Percentiles rank a stretch among this genome's conserved stretches.
These are phyloP conservation scores for Spheniscus mendiculus DNA, from an alignment of 2,113 vertebrate species.

Conservation along the genomic window DNA sequence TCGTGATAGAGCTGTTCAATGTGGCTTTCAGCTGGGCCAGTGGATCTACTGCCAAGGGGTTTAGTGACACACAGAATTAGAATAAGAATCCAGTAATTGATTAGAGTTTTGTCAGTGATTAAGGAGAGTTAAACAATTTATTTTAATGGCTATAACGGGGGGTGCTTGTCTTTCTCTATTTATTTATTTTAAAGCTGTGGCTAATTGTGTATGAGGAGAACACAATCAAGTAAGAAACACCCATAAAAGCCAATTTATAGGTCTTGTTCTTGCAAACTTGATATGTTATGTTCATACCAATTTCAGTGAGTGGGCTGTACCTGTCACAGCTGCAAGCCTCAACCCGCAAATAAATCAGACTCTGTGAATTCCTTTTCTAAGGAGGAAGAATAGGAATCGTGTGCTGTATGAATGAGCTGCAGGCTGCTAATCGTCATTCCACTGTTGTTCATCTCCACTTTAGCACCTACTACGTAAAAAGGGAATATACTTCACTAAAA, in stretches of 20 bases:
- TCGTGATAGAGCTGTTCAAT: neutral
- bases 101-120: neutral
- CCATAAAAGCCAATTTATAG: neutral
- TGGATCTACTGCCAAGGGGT: neutral
- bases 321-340: neutral
- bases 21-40: neutral
- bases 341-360: neutral
- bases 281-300: fast-evolving
- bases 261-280: neutral
- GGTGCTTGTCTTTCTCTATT: neutral
- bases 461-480: neutral
- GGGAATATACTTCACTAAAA: neutral
- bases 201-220: neutral
- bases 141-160: neutral
- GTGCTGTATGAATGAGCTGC: neutral
- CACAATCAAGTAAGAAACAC: neutral
- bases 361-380: neutral
- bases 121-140: neutral
- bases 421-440: neutral
- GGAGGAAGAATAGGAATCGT: neutral
- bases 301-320: neutral
- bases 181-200: neutral
- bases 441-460: neutral
- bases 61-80: neutral
- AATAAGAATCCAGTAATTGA: neutral